phyloP scores from a whole-genome alignment of 1,140 invertebrate genomes.

The Calliphora vicina region DNA sequence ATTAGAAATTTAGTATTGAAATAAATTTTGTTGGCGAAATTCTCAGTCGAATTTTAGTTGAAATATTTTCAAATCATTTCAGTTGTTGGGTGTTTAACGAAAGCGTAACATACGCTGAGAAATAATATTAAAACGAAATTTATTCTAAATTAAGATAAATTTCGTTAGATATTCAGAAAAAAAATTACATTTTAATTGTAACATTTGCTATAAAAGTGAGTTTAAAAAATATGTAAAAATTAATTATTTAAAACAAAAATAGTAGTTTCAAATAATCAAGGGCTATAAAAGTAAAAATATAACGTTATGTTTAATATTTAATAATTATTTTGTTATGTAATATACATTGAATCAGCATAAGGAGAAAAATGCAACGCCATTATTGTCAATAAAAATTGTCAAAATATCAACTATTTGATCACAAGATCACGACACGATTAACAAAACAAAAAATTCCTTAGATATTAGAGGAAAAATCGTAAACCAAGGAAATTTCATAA shows the following conservation, averaged over 20 bases:
- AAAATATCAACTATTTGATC: not conserved
- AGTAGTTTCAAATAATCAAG: not conserved
- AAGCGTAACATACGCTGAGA: conserved; percentile 19
- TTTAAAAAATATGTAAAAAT: not conserved
- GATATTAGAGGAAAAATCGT: too few species aligned
- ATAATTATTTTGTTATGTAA: not conserved
- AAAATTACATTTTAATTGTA: too few species aligned
- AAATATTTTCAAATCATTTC: conserved; percentile 6
- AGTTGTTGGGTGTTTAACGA: conserved; percentile 30
- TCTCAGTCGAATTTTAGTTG: not conserved
- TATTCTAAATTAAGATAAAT: conserved; percentile 13
- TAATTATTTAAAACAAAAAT: not conserved
- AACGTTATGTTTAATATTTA: too few species aligned
- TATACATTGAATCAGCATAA: conserved; percentile 3
- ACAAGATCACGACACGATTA: not conserved
- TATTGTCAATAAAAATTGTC: not conserved
- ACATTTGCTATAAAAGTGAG: not conserved
- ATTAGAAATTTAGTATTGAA: not conserved
- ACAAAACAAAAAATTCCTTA: too few species aligned
- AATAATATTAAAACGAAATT: conserved; percentile 13
- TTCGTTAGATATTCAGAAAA: conserved; percentile 24
- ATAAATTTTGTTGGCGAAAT: not conserved
- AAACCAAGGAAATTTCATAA: not conserved
- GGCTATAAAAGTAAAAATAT: not conserved
- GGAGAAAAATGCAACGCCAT: not conserved